Percentiles rank a stretch among this genome's conserved stretches.
phyloP scores from a whole-genome alignment of 2,113 vertebrate genomes.

The Poecilia latipinna region DNA sequence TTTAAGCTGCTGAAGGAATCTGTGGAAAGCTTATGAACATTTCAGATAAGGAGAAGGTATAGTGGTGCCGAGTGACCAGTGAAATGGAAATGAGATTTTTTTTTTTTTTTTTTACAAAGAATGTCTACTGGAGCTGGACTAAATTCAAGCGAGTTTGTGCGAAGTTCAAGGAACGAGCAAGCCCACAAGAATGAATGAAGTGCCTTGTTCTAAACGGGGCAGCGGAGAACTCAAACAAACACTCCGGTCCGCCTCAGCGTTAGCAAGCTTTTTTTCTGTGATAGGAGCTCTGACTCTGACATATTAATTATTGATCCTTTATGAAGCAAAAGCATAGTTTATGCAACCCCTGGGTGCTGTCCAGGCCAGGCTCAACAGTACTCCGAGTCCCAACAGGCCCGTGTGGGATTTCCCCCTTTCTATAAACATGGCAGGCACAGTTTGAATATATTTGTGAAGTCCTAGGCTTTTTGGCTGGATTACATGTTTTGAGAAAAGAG shows the following conservation, averaged over 20 bases:
- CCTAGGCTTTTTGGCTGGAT: slow-evolving; percentile 52
- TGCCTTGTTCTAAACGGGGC: slow-evolving; percentile 52
- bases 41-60: slow-evolving; percentile 25
- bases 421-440: slow-evolving; percentile 24
- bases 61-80: slow-evolving; percentile 48
- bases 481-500: slow-evolving; percentile 36
- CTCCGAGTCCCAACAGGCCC: slow-evolving; percentile 55
- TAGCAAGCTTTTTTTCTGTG: slow-evolving; percentile 53
- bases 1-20: slow-evolving; percentile 52
- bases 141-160: slow-evolving; percentile 28
- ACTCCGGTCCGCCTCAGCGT: slow-evolving; percentile 45
- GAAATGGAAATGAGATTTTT: slow-evolving; percentile 23
- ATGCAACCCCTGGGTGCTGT: slow-evolving; percentile 69
- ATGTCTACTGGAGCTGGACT: slow-evolving; percentile 14
- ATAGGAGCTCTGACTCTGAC: slow-evolving; percentile 63
- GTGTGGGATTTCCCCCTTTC: slow-evolving; percentile 37
- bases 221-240: slow-evolving; percentile 52
- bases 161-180: slow-evolving; percentile 42
- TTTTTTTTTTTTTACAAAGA: slow-evolving; percentile 21
- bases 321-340: slow-evolving; percentile 65
- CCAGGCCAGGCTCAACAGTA: slow-evolving; percentile 34
- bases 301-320: slow-evolving; percentile 78
- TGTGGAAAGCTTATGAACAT: slow-evolving; percentile 44
- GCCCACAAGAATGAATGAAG: slow-evolving; percentile 37
- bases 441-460: slow-evolving; percentile 50